A percentile compares a stretch with the other conserved stretches of the same genome.
Conservation (phyloP, 2,113 vertebrate species). For the Dicerorhinus sumatrensis region DNA sequence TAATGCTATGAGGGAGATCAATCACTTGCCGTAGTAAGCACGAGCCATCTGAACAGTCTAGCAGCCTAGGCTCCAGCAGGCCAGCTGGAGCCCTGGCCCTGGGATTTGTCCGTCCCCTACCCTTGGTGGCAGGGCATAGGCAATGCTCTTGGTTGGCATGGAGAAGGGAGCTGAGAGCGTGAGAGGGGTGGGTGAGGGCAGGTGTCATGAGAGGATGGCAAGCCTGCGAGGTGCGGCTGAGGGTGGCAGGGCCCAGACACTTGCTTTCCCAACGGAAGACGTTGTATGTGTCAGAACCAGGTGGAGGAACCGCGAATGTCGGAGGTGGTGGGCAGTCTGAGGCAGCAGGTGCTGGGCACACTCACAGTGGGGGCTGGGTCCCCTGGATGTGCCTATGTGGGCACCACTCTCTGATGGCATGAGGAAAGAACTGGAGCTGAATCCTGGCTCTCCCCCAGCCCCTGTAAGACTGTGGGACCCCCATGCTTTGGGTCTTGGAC, state of each 20-base stretch:
- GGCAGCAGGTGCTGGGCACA: background rate
- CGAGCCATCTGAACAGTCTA: too few relatives aligned
- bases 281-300: background rate
- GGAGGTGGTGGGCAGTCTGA: accelerated
- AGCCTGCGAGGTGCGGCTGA: background rate
- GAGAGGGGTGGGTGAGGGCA: background rate
- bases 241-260: background rate
- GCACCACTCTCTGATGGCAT: background rate
- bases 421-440: background rate
- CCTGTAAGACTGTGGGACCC: background rate
- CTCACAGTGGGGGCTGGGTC: background rate
- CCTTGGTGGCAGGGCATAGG: background rate
- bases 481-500: background rate
- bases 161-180: background rate
- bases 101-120: background rate
- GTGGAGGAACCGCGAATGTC: accelerated
- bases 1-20: background rate
- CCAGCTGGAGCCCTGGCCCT: background rate
- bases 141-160: background rate
- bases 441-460: background rate
- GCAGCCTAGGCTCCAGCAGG: background rate
- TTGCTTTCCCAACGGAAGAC: background rate
- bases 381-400: background rate
- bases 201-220: background rate
- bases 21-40: background rate